Evolutionary conservation across 2,113 vertebrate genomes (phyloP), one percentile per base, ranked within the genome.

Genomic region (Ascaphus truei): DNA sequence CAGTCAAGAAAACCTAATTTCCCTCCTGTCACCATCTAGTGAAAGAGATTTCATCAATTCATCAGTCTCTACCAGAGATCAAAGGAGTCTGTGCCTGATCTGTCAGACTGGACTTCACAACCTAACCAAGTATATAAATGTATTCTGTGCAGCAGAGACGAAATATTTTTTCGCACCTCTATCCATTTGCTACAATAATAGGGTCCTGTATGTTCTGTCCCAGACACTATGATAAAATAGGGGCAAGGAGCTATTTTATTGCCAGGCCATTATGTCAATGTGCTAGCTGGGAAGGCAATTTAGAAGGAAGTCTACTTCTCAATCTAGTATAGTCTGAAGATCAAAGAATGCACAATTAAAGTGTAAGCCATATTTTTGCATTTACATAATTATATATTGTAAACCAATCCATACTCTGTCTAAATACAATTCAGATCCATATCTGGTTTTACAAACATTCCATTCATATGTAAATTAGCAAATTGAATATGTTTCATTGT

Each of bases 1-100:
- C 73, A 73, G 64, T 1, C 0, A 29, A 2, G 59, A 75, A 78
- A 77, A 74, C 36, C 48, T 69, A 31, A 76, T 81, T 80, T 75
- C 72, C 80, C 78, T 77, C 75, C 71, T 72, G 4, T 1, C 69
- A 71, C 73, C 77, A 80, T 73, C 22, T 74, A 82, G 51, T 61
- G 11, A 33, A 64, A 48, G 60, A 55, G 72, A 75, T 72, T 56
- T 6, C 36, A 83, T 80, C 80, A 78, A 80, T 77, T 76, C 72
- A 36, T 71, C 36, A 68, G 43, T 37, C 30, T 15, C 45, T 6
- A 26, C 26, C 55, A 0, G 41, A 77, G 72, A 79, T 81, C 77
- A 82, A 84, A 84, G 80, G 31, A 10, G 23, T 50, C 29, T 50
- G 18, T 48, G 18, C 6, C 29, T 47, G 53, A 31, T 20, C 31